Percentiles rank a stretch among this genome's conserved stretches.
Evolutionary conservation across 2,113 vertebrate species (phyloP).

Genomic region (Brachypodius melanocephalos): DNA sequence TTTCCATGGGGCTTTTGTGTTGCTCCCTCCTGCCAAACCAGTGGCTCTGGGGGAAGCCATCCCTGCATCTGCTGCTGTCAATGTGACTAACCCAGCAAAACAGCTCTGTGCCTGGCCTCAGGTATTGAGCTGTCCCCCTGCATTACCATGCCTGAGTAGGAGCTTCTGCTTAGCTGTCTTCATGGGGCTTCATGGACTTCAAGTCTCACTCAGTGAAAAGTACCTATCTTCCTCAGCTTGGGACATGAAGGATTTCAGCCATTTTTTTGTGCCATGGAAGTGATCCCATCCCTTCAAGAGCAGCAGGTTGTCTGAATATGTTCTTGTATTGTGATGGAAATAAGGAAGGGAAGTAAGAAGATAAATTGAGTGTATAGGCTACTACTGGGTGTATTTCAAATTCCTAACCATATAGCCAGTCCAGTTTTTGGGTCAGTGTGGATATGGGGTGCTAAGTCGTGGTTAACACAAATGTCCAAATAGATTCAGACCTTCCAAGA

Average conservation of each 20-base stretch:
- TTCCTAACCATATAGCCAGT: background rate
- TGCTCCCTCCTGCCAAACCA: background rate
- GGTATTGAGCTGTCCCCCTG: background rate
- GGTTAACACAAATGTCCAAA: background rate
- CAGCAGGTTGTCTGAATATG: background rate
- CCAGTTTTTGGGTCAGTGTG: background rate
- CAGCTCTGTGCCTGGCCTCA: accelerated
- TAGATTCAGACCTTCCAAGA: background rate
- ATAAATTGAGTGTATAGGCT: background rate
- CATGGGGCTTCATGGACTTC: background rate
- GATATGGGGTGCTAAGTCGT: background rate
- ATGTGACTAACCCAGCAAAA: background rate
- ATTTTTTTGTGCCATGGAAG: background rate
- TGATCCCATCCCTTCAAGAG: background rate
- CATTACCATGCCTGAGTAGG: background rate
- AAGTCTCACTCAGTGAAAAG: background rate
- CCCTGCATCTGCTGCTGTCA: background rate
- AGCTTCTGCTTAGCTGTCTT: background rate
- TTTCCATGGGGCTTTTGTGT: background rate
- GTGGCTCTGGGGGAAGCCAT: background rate
- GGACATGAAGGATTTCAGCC: background rate
- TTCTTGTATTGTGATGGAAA: background rate
- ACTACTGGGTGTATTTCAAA: background rate
- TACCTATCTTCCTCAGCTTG: background rate
- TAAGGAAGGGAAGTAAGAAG: background rate